Conservation (phyloP, 2,888 invertebrate species). For the Dorcus hopei region DNA sequence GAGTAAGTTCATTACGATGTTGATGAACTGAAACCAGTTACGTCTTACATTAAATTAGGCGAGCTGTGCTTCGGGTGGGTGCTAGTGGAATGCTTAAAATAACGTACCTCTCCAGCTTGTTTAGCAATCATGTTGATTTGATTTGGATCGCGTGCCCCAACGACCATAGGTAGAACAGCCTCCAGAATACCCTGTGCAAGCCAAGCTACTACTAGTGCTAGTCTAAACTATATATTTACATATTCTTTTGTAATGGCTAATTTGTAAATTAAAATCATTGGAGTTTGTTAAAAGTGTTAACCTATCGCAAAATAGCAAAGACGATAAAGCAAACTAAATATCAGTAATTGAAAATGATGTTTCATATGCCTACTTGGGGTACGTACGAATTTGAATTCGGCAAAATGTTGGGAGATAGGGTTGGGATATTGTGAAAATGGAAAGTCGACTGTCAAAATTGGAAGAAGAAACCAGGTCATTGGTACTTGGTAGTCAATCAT, state of each 20-base stretch:
- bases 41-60: not conserved
- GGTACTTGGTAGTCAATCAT: too few species aligned
- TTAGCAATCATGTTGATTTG: constrained; percentile 92
- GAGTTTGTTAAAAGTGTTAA: too few species aligned
- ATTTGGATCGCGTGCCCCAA: constrained; percentile 88
- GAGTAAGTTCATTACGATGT: constrained; percentile 85
- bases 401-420: too few species aligned
- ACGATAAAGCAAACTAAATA: too few species aligned
- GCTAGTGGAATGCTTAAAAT: not conserved
- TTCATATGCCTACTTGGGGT: too few species aligned
- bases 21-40: constrained; percentile 70
- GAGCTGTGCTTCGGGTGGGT: not conserved
- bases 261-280: too few species aligned
- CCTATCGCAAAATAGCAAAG: too few species aligned
- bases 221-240: constrained; percentile 31
- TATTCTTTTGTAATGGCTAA: constrained; percentile 1
- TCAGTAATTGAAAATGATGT: too few species aligned
- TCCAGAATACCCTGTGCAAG: constrained; percentile 85
- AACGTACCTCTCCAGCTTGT: constrained; percentile 92
- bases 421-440: too few species aligned
- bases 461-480: too few species aligned
- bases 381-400: too few species aligned
- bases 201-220: constrained; percentile 48
- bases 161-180: constrained; percentile 85
- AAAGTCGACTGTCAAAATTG: too few species aligned